Evolutionary conservation across 2,113 vertebrate species (phyloP).

Genomic region (Pandion haliaetus): DNA sequence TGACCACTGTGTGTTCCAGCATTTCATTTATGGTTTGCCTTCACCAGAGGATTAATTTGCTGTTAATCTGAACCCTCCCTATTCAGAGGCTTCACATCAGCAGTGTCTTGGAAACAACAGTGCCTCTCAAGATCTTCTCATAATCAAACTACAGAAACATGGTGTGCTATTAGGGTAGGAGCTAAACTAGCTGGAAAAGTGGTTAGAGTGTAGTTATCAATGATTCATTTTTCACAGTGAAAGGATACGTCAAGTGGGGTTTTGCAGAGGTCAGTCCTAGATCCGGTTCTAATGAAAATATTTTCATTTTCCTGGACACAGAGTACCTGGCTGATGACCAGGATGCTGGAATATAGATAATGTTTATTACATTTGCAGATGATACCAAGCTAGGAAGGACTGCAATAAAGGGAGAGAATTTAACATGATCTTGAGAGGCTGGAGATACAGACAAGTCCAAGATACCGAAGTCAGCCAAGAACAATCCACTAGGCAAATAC

Average conservation of each 20-base stretch:
- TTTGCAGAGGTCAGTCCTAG: constrained; percentile 28
- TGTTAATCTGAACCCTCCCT: neutral
- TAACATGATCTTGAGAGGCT: neutral
- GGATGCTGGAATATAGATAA: constrained; percentile 19
- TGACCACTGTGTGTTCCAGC: neutral
- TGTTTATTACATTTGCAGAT: constrained; percentile 46
- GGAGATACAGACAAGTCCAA: neutral
- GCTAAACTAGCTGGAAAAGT: constrained; percentile 2
- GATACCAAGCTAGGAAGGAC: neutral
- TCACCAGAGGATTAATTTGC: constrained; percentile 24
- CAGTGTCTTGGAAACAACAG: neutral
- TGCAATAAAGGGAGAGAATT: neutral
- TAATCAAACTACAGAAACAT: neutral
- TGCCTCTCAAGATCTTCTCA: neutral
- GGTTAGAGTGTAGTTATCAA: neutral
- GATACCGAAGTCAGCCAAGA: neutral
- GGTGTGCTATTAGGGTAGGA: neutral
- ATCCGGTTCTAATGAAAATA: constrained; percentile 1
- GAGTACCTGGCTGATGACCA: constrained; percentile 37
- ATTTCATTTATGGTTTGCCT: constrained; percentile 22
- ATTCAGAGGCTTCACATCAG: neutral
- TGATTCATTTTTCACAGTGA: constrained; percentile 9
- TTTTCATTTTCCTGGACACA: constrained; percentile 18
- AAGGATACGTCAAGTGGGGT: neutral
- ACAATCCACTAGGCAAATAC: neutral